A percentile compares a stretch with the other conserved stretches of the same genome.
Conservation (phyloP, 2,797 vertebrate genomes). For the Buceros bicornis region DNA sequence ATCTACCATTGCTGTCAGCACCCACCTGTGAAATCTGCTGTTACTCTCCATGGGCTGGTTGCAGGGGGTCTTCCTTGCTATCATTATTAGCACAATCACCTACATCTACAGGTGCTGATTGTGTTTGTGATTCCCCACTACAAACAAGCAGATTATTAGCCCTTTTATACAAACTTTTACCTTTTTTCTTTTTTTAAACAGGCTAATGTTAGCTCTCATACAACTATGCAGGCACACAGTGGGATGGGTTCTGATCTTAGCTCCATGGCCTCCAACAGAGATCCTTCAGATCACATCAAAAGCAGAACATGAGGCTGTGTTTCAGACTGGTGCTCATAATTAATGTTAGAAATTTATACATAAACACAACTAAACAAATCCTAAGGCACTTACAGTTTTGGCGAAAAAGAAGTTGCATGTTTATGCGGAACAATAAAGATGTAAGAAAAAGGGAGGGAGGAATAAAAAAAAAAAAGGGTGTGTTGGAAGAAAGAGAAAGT, state of each 20-base stretch:
- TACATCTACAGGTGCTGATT: constrained; percentile 17
- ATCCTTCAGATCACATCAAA: constrained; percentile 55
- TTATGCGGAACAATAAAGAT: constrained; percentile 71
- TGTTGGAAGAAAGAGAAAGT: constrained; percentile 74
- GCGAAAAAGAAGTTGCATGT: constrained; percentile 51
- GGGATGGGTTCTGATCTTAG: background rate
- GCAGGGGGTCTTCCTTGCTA: background rate
- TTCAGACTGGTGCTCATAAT: constrained; percentile 43
- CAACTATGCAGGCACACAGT: background rate
- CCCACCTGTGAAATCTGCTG: constrained; percentile 59
- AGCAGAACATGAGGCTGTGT: background rate
- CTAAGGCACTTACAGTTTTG: constrained; percentile 44
- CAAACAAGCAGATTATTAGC: background rate
- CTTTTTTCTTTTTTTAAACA: background rate
- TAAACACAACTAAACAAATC: constrained; percentile 60
- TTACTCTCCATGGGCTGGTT: background rate
- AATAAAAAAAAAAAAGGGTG: background rate
- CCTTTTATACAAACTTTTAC: background rate
- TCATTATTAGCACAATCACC: background rate
- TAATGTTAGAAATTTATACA: constrained; percentile 47
- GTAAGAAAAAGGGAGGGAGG: constrained; percentile 23
- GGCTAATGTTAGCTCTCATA: background rate
- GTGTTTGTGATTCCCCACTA: background rate
- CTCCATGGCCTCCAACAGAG: background rate
- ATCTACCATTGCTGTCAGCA: constrained; percentile 43